phyloP scores from a whole-genome alignment of 2,113 vertebrate genomes.

The Pteruthius melanotis region DNA sequence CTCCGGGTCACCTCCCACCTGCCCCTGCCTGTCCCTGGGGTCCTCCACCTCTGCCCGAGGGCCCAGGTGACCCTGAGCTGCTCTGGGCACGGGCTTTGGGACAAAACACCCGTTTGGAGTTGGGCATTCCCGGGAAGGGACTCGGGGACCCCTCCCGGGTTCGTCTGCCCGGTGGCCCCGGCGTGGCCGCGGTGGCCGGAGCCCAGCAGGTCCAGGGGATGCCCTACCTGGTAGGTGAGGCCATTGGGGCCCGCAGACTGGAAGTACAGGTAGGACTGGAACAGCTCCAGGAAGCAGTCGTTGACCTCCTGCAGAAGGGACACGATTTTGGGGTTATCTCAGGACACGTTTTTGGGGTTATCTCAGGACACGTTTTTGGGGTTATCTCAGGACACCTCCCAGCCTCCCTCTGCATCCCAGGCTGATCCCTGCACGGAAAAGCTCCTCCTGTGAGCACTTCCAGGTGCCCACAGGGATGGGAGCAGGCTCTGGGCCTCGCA shows the following conservation, averaged over 20 bases:
- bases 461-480: neutral
- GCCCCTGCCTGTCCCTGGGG: neutral
- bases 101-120: neutral
- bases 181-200: neutral
- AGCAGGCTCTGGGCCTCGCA: neutral
- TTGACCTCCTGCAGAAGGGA: slow-evolving; percentile 80
- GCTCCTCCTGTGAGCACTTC: neutral
- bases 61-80: neutral
- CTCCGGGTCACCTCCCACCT: neutral
- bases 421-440: neutral
- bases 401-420: neutral
- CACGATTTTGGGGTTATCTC: rapidly evolving
- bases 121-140: neutral
- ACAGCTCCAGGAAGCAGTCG: slow-evolving; percentile 92
- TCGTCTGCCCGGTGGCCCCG: neutral
- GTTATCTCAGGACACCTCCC: neutral
- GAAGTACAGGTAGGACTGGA: slow-evolving; percentile 92
- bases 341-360: neutral
- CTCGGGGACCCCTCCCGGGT: neutral
- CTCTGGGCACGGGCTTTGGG: neutral
- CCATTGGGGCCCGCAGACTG: slow-evolving; percentile 84
- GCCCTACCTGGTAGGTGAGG: slow-evolving; percentile 87
- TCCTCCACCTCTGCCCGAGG: neutral
- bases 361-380: neutral
- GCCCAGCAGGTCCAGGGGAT: neutral